Conservation (phyloP, 2,797 vertebrate species). For the Nasua narica region DNA sequence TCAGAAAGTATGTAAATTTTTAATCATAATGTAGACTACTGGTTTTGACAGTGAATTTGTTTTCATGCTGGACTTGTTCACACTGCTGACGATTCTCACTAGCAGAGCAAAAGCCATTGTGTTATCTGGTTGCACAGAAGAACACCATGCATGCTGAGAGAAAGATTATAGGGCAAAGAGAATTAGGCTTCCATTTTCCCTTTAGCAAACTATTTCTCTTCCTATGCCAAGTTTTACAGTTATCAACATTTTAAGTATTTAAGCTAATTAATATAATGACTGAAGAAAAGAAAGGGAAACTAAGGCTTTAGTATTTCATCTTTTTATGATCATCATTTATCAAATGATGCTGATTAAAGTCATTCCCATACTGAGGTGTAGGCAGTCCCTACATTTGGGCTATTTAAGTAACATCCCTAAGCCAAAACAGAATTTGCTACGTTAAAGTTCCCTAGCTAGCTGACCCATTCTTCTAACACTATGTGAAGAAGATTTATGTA, state of each 20-base stretch:
- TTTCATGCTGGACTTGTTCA: background rate
- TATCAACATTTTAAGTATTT: slow-evolving; percentile 26
- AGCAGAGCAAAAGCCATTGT: background rate
- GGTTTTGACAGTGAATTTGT: background rate
- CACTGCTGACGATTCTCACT: background rate
- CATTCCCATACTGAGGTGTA: background rate
- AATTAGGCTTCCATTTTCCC: background rate
- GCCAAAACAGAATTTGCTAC: background rate
- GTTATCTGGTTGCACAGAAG: background rate
- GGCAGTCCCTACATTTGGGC: background rate
- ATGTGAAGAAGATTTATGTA: background rate
- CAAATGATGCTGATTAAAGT: background rate
- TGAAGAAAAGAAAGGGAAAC: background rate
- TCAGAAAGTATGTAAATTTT: background rate
- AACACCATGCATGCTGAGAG: background rate
- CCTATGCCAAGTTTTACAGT: background rate
- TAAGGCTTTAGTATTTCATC: background rate
- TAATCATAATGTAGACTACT: background rate
- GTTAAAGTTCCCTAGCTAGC: background rate
- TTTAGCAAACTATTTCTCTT: background rate
- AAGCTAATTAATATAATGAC: background rate
- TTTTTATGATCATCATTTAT: background rate
- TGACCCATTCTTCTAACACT: background rate
- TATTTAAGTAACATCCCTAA: background rate
- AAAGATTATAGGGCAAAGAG: background rate